Conservation (phyloP, 2,797 vertebrate species). For the Rhinogobio ventralis region DNA sequence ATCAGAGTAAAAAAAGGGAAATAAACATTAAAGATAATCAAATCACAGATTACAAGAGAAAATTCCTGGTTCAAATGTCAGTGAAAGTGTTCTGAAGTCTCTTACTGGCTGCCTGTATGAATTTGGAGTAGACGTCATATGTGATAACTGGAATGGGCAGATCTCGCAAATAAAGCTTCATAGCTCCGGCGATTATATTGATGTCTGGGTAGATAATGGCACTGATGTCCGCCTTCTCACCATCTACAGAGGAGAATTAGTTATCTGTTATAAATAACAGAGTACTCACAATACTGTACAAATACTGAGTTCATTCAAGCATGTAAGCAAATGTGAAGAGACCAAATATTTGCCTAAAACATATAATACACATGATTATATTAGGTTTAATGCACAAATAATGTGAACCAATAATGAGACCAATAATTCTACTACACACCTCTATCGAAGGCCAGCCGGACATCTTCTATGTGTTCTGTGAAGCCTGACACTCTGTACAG, state of each 20-base stretch:
- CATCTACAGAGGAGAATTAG: constrained; percentile 80
- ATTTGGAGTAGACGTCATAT: constrained; percentile 94
- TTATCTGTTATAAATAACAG: constrained; percentile 1
- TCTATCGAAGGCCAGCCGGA: constrained; percentile 94
- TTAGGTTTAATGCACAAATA: background rate
- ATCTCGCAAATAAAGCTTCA: constrained; percentile 98
- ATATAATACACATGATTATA: background rate
- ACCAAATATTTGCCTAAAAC: background rate
- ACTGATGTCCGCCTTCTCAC: constrained; percentile 96
- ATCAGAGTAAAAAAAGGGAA: background rate
- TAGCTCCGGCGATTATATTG: constrained; percentile 96
- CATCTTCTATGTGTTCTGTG: constrained; percentile 96
- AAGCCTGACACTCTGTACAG: constrained; percentile 97
- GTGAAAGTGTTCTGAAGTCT: constrained; percentile 49
- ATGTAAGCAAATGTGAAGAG: background rate
- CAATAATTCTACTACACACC: constrained; percentile 78
- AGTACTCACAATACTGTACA: background rate
- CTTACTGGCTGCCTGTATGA: constrained; percentile 98
- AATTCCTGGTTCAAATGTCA: background rate
- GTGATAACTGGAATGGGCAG: constrained; percentile 98
- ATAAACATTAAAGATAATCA: background rate
- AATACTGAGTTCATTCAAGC: background rate
- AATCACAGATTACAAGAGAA: background rate
- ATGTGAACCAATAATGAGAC: background rate
- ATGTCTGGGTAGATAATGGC: constrained; percentile 92